phyloP scores from a whole-genome alignment of 2,888 invertebrate species.

The Strigamia crassipes region DNA sequence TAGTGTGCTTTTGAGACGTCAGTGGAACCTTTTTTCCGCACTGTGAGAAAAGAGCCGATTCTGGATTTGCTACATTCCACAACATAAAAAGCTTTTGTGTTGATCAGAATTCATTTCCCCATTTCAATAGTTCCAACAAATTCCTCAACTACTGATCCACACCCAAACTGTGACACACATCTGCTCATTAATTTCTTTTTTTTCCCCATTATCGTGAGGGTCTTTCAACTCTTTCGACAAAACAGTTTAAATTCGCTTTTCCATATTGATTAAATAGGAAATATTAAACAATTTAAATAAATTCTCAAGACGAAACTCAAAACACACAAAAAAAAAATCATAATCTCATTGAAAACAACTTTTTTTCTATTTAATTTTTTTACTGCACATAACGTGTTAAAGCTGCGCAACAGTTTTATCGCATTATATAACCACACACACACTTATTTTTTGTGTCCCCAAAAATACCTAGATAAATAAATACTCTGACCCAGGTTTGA shows the following conservation, averaged over 20 bases:
- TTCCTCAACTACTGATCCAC: slow-evolving; percentile 5
- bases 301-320: neutral
- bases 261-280: neutral
- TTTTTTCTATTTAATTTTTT: neutral
- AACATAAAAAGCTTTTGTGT: slow-evolving; percentile 2
- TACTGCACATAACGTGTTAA: neutral
- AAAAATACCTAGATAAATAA: slow-evolving; percentile 7
- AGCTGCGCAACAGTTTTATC: neutral
- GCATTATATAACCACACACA: neutral
- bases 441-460: neutral
- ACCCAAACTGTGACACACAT: slow-evolving; percentile 4
- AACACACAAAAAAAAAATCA: neutral
- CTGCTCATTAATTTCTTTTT: slow-evolving; percentile 5
- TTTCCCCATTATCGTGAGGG: neutral
- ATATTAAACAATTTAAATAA: neutral
- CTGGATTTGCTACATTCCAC: slow-evolving; percentile 12
- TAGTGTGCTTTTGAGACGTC: neutral
- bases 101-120: slow-evolving; percentile 10
- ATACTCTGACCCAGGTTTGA: neutral
- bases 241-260: neutral
- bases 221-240: neutral
- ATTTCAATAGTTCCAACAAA: neutral
- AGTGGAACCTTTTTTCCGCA: slow-evolving; percentile 1
- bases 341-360: neutral
- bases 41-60: neutral